A percentile compares a stretch with the other conserved stretches of the same genome.
Conservation (phyloP, 2,888 invertebrate genomes). For the Bellardia pandia region DNA sequence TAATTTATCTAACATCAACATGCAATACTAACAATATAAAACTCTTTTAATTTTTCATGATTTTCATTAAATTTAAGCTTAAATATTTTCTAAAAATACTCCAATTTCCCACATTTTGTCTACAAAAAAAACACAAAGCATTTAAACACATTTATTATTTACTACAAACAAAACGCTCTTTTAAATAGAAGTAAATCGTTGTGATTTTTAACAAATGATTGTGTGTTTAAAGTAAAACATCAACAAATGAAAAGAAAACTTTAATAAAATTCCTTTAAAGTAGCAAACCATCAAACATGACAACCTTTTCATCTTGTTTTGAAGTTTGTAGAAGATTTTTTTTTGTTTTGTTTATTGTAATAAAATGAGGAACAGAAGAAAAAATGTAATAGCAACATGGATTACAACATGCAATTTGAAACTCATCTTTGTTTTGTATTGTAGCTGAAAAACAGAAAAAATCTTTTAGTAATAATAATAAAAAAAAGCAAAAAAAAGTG, state of each 20-base stretch:
- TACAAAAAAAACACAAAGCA: not conserved
- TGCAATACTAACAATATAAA: constrained; percentile 53
- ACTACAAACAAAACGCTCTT: constrained; percentile 16
- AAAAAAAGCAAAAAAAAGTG: constrained; percentile 39
- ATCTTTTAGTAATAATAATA: constrained; percentile 13
- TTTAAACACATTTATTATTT: constrained; percentile 51
- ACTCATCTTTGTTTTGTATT: constrained; percentile 51
- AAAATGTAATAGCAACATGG: constrained; percentile 49
- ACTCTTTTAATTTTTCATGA: constrained; percentile 33
- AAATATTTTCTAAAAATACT: constrained; percentile 54
- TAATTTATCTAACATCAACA: constrained; percentile 68
- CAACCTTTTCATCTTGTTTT: constrained; percentile 58
- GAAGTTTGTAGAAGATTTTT: constrained; percentile 2
- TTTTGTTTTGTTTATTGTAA: constrained; percentile 44
- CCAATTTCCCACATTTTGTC: constrained; percentile 70
- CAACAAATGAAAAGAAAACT: constrained; percentile 1
- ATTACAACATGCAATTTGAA: constrained; percentile 70
- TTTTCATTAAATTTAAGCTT: not conserved
- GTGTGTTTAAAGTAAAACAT: not conserved
- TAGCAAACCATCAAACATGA: constrained; percentile 65
- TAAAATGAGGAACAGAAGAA: constrained; percentile 13
- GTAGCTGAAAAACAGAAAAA: not conserved
- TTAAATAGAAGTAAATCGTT: constrained; percentile 52
- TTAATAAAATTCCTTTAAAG: constrained; percentile 32
- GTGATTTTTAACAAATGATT: constrained; percentile 67